Evolutionary conservation across 1,140 invertebrate genomes (phyloP).

Genomic region (Trissolcus basalis): DNA sequence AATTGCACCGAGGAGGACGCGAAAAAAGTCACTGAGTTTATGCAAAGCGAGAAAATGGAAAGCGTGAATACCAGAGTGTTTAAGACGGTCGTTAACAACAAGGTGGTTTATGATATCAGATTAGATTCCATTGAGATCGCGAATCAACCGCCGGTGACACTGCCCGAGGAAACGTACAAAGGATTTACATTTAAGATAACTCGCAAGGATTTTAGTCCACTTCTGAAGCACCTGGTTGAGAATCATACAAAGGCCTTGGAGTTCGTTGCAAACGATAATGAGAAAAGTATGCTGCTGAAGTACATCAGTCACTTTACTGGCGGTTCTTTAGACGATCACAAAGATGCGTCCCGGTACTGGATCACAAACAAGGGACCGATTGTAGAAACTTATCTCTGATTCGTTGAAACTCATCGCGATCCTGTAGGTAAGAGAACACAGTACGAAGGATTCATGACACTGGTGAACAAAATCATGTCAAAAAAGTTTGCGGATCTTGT

Average conservation of each 20-base stretch:
- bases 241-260: slow-evolving; percentile 84
- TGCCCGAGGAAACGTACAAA: slow-evolving; percentile 82
- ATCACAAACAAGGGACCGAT: slow-evolving; percentile 94
- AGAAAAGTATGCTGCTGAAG: slow-evolving; percentile 89
- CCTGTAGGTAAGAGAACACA: slow-evolving; percentile 93
- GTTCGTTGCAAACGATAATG: slow-evolving; percentile 86
- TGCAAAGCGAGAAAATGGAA: slow-evolving; percentile 88
- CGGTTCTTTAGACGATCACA: slow-evolving; percentile 92
- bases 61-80: slow-evolving; percentile 92
- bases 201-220: slow-evolving; percentile 89
- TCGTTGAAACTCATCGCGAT: slow-evolving; percentile 96
- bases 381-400: slow-evolving; percentile 96
- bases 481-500: slow-evolving; percentile 90
- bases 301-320: slow-evolving; percentile 90
- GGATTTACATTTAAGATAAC: slow-evolving; percentile 85
- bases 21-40: slow-evolving; percentile 88
- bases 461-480: slow-evolving; percentile 96
- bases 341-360: slow-evolving; percentile 92
- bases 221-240: slow-evolving; percentile 83
- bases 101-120: slow-evolving; percentile 81
- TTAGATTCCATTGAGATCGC: slow-evolving; percentile 82
- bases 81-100: slow-evolving; percentile 81
- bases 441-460: slow-evolving; percentile 97
- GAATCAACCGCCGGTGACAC: slow-evolving; percentile 78
- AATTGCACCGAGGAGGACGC: slow-evolving; percentile 92